A percentile compares a stretch with the other conserved stretches of the same genome.
Evolutionary conservation across 2,797 vertebrate species (phyloP).

Genomic region (Mionectes olivaceus): DNA sequence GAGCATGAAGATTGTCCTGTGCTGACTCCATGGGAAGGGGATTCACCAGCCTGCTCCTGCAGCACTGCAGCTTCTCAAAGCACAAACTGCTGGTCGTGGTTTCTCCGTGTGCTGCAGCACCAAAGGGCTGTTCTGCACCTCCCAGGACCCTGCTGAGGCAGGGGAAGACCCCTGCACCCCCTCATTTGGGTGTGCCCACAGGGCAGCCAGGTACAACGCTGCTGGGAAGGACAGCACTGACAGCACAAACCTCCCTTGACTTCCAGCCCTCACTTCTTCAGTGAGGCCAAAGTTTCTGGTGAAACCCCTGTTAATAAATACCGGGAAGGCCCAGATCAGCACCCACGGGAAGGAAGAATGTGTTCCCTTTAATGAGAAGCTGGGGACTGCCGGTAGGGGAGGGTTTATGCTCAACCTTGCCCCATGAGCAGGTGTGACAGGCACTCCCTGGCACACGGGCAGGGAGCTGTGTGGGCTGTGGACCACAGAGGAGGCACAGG

Average conservation of each 20-base stretch:
- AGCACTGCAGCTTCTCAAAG: accelerated
- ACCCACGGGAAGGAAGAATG: not conserved
- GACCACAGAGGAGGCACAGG: accelerated
- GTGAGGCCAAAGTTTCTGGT: not conserved
- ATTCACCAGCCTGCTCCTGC: not conserved
- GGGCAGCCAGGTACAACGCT: accelerated
- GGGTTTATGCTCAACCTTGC: not conserved
- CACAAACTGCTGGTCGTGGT: not conserved
- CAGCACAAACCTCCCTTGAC: not conserved
- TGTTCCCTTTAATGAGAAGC: not conserved
- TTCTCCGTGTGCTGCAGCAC: not conserved
- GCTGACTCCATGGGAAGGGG: not conserved
- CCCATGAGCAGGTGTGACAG: accelerated
- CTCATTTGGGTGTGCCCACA: not conserved
- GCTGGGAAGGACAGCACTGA: not conserved
- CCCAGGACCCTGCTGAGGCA: accelerated
- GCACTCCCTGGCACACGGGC: not conserved
- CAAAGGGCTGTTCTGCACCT: not conserved
- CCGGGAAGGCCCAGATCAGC: not conserved
- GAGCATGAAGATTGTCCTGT: accelerated
- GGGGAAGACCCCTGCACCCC: not conserved
- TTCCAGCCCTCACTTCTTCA: not conserved
- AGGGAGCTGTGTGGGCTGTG: not conserved
- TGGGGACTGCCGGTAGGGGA: not conserved
- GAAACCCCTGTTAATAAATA: not conserved